Conservation (phyloP, 2,113 vertebrate species). For the Perognathus longimembris region DNA sequence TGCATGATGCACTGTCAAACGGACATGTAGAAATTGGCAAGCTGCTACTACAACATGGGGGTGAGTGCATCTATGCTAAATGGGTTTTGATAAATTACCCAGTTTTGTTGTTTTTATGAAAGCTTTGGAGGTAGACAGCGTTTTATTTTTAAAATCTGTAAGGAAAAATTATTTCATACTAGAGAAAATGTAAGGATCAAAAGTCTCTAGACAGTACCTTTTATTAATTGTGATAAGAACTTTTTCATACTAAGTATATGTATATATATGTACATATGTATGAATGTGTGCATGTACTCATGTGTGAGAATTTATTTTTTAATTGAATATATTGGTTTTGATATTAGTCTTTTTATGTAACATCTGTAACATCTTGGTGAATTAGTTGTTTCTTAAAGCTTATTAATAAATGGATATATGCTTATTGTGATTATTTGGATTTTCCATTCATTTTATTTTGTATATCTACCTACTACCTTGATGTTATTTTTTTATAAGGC, state of each 20-base stretch:
- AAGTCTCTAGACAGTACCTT: slow-evolving; percentile 67
- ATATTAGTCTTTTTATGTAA: slow-evolving; percentile 62
- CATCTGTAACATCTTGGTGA: slow-evolving; percentile 40
- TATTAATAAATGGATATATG: slow-evolving; percentile 68
- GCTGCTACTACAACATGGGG: slow-evolving; percentile 93
- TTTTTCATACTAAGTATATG: slow-evolving; percentile 69
- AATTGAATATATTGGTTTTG: slow-evolving; percentile 64
- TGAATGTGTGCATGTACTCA: slow-evolving; percentile 51
- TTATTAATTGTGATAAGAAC: slow-evolving; percentile 75
- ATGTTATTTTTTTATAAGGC: slow-evolving; percentile 65
- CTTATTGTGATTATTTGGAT: slow-evolving; percentile 70
- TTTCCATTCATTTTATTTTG: slow-evolving; percentile 77
- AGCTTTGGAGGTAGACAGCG: slow-evolving; percentile 54
- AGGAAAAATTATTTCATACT: slow-evolving; percentile 62
- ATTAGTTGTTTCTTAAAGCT: slow-evolving; percentile 70
- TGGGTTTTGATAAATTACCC: slow-evolving; percentile 77
- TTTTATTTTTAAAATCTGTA: slow-evolving; percentile 72
- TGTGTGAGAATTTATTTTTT: slow-evolving; percentile 65
- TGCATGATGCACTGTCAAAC: slow-evolving; percentile 94
- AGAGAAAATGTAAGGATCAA: slow-evolving; percentile 67
- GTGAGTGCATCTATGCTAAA: slow-evolving; percentile 88
- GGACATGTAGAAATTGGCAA: slow-evolving; percentile 94
- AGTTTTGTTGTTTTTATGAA: slow-evolving; percentile 57
- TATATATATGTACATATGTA: slow-evolving; percentile 43
- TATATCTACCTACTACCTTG: slow-evolving; percentile 34